Evolutionary conservation across 2,113 vertebrate genomes (phyloP), one percentile per base, ranked within the genome.

Genomic region (Ochotona princeps): DNA sequence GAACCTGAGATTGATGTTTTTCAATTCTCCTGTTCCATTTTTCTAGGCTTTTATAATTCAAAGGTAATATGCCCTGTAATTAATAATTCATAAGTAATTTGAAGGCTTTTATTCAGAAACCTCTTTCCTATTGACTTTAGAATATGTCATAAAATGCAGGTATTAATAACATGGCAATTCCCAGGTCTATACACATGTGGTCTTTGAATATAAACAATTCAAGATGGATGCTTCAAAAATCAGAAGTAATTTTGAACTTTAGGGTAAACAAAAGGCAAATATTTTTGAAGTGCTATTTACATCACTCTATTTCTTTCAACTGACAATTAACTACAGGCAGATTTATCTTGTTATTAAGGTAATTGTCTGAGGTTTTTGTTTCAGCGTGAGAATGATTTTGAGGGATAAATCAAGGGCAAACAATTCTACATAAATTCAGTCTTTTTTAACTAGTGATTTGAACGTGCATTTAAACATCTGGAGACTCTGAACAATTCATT

Each of bases 51-150:
- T 97, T 97, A 97, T 96, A 98, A 98, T 98, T 98, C 97, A 97
- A 94, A 98, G 94, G 96, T 97, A 98, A 97, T 97, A 97, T 49
- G 94, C 91, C 95, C 96, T 95, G 72, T 81, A 97, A 97, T 98
- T 98, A 98, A 98, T 98, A 98, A 98, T 98, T 98, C 97, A 98
- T 97, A 95, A 96, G 92, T 98, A 98, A 98, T 98, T 98, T 98
- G 97, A 98, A 97, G 95, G 92, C 94, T 97, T 98, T 98, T 98
- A 97, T 98, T 97, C 97, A 94, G 96, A 97, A 98, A 97, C 94
- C 97, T 97, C 97, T 97, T 96, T 96, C 96, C 96, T 98, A 97
- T 98, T 98, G 98, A 98, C 97, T 98, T 97, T 97, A 97, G 97
- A 97, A 98, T 93, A 86, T 96, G 94, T 96, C 95, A 97, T 97